phyloP scores from a whole-genome alignment of 2,797 vertebrate species.

The Rhinella marina region DNA sequence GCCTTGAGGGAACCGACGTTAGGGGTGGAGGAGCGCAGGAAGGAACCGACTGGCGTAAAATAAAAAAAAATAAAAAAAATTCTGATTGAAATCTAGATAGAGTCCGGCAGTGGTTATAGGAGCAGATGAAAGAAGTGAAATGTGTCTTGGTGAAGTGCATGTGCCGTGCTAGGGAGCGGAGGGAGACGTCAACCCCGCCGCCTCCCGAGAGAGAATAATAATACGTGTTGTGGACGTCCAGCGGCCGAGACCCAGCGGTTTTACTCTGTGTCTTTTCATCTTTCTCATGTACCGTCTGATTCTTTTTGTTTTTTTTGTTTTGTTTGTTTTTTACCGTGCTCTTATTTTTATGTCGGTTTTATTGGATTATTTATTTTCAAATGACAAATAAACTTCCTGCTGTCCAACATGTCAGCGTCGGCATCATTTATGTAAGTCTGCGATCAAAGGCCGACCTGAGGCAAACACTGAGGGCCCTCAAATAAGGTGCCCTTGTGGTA shows the following conservation, averaged over 20 bases:
- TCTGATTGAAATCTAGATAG: neutral
- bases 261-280: slow-evolving; percentile 36
- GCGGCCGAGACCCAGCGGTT: slow-evolving; percentile 17
- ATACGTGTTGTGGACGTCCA: slow-evolving; percentile 20
- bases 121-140: slow-evolving; percentile 12
- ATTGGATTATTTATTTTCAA: slow-evolving; percentile 62
- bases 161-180: neutral
- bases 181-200: neutral
- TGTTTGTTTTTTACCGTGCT: slow-evolving; percentile 22
- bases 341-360: slow-evolving; percentile 56
- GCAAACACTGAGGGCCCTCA: neutral
- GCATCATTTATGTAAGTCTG: neutral
- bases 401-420: slow-evolving; percentile 54
- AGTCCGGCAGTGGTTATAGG: neutral
- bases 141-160: slow-evolving; percentile 30
- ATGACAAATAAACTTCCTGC: slow-evolving; percentile 61
- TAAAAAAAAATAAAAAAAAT: neutral
- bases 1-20: neutral
- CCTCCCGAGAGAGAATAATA: neutral
- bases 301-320: neutral
- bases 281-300: slow-evolving; percentile 37
- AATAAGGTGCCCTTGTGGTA: neutral
- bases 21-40: slow-evolving; percentile 22
- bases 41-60: neutral
- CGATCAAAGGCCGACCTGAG: slow-evolving; percentile 3